Base-by-base conservation (phyloP, 2,888 invertebrate species). In the Dione juno region DNA sequence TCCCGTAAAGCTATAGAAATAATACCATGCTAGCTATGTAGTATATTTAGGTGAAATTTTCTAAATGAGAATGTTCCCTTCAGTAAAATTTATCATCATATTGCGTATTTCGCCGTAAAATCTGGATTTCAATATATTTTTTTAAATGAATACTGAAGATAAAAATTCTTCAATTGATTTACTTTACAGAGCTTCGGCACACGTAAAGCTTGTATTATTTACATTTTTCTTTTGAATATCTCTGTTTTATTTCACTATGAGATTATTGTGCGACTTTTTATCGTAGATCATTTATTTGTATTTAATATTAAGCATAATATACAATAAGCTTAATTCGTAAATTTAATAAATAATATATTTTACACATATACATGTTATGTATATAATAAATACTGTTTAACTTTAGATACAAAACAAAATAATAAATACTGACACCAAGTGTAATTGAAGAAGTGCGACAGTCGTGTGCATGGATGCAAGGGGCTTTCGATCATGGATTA, bases 401-500 rank as follows among this genome's bases (percentile, higher is more conserved):
- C 53, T 28, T 61, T 61, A 45, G 61, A 61, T 43, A 61, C 61
- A 35, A 45, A 61, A 61, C 45, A 43, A 63, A 64, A 69, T 64
- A 63, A 68, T 45, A 61, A 52, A 68, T 37, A 69, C 45, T 64
- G 63, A 54, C 54, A 64, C 8, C 41, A 16, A 61, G 19, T 43
- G 28, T 16, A 35, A 28, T 28, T 28, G 43, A 74, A 71, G 73
- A 66, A 73, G 71, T 75, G 77, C 75, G 77, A 77, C 77, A 74
- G 71, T 72, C 76, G 79, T 76, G 78, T 75, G 76, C 77, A 77
- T 77, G 78, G 75, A 78, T 77, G 76, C 70, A 70, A 70, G 76
- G 69, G 73, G 77, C 75, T 63, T 69, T 72, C 72, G 67, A 72
- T 71, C 75, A 73, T 70, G 75, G 76, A 86, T 87, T 89, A 88